phyloP scores from a whole-genome alignment of 2,888 invertebrate species.

The Epicampocera succincta region DNA sequence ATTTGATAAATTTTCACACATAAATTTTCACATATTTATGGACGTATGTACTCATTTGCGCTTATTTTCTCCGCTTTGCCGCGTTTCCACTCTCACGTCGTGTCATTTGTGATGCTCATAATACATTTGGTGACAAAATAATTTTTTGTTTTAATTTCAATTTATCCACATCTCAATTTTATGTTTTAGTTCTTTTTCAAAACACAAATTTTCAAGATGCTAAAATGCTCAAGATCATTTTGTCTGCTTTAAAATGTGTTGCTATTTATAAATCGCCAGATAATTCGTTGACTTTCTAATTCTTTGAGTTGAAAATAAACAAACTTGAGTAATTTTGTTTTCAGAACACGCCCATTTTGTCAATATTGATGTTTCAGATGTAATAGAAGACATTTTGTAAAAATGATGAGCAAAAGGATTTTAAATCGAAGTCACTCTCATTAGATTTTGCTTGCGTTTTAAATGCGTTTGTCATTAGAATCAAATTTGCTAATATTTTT shows the following conservation, averaged over 20 bases:
- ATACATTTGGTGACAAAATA: constrained; percentile 78
- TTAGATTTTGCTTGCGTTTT: too few species aligned
- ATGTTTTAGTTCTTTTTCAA: constrained; percentile 69
- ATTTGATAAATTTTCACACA: not conserved
- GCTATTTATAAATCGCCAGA: constrained; percentile 77
- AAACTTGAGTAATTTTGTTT: constrained; percentile 34
- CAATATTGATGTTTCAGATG: constrained; percentile 37
- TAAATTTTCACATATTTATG: constrained; percentile 5
- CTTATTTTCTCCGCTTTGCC: constrained; percentile 38
- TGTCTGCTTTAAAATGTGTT: constrained; percentile 73
- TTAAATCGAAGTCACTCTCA: not conserved
- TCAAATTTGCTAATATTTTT: too few species aligned
- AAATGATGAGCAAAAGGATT: not conserved
- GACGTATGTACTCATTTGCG: constrained; percentile 6
- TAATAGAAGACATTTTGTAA: constrained; percentile 61
- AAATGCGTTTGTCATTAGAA: too few species aligned
- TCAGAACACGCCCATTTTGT: constrained; percentile 54
- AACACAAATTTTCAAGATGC: constrained; percentile 72
- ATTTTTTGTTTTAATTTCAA: constrained; percentile 69
- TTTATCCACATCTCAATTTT: constrained; percentile 67
- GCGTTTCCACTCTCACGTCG: constrained; percentile 63
- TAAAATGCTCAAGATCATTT: constrained; percentile 70
- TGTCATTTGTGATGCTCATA: constrained; percentile 75
- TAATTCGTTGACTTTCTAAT: constrained; percentile 67
- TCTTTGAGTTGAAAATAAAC: constrained; percentile 44